Evolutionary conservation across 2,888 invertebrate genomes (phyloP), one percentile per base, ranked within the genome.

Genomic region (Pharmacophagus antenor): DNA sequence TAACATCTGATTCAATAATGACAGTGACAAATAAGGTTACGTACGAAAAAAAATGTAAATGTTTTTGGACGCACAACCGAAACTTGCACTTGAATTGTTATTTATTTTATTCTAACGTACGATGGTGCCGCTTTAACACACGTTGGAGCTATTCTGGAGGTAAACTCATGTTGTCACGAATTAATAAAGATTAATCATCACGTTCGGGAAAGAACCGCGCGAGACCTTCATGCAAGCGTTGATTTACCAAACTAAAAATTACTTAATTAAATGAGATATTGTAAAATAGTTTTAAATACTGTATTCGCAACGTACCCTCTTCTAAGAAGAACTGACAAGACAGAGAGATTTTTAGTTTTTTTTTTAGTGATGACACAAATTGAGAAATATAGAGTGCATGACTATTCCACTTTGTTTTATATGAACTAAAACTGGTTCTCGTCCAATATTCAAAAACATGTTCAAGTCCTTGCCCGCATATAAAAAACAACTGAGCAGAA

Each of bases 1-100:
- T 49, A 23, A 51, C 52, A 46, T 37, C 58, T 58, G 47, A 49
- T 53, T 48, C 41, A 48, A 58, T 37, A 58, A 3, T 27, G 20
- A 25, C 23, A 46, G 0, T 31, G 21, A 46, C 21, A 17, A 0
- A 41, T 17, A n/a, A 3, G n/a, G 54, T 54, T 54, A 27, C 54
- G 54, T 46, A 54, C 21, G 7, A 46, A 25, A 17, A 31, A 1
- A 31, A 10, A 31, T 12, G 12, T 31, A 31, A 3, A 15, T 12
- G 10, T 31, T 31, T 7, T 31, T 10, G 31, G 0, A 1, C 31
- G 2, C 31, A 31, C 10, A 31, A 31, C 31, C n/a, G n/a, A 31
- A 10, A 31, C 0, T 1, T 7, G n/a, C n/a, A n/a, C n/a, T 31
- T 31, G 10, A 1, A 0, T 12, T 12, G 1, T 31, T 12, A 8